Evolutionary conservation across 2,888 invertebrate genomes (phyloP).

Genomic region (Lithosia quadra): DNA sequence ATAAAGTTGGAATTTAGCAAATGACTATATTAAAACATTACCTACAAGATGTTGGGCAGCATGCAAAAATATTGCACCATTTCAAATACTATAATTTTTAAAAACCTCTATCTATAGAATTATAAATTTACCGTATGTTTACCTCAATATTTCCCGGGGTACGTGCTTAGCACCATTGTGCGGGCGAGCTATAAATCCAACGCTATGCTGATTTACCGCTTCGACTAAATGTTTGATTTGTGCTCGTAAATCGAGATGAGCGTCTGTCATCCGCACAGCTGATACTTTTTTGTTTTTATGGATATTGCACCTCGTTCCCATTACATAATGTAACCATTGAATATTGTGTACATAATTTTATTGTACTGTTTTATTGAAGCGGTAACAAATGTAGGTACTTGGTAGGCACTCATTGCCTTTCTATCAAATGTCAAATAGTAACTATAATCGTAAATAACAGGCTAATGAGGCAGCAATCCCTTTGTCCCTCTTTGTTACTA

Average conservation of each 20-base stretch:
- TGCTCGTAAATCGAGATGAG: conserved; percentile 85
- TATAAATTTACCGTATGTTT: conserved; percentile 24
- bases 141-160: conserved; percentile 56
- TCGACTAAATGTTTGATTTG: conserved; percentile 84
- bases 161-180: conserved; percentile 69
- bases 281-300: conserved; percentile 56
- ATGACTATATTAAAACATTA: neutral
- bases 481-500: no score
- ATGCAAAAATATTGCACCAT: neutral
- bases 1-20: no score
- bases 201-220: conserved; percentile 82
- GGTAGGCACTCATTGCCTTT: no score
- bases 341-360: neutral
- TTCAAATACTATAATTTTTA: neutral
- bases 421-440: no score
- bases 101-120: neutral
- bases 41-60: no score
- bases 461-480: no score
- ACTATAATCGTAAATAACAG: no score
- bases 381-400: no score
- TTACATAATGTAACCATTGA: neutral
- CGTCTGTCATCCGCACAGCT: conserved; percentile 74
- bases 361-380: neutral
- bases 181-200: conserved; percentile 74
- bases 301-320: conserved; percentile 13